Evolutionary conservation across 2,888 invertebrate genomes (phyloP), one percentile per base, ranked within the genome.

Genomic region (Galerucella pusilla): DNA sequence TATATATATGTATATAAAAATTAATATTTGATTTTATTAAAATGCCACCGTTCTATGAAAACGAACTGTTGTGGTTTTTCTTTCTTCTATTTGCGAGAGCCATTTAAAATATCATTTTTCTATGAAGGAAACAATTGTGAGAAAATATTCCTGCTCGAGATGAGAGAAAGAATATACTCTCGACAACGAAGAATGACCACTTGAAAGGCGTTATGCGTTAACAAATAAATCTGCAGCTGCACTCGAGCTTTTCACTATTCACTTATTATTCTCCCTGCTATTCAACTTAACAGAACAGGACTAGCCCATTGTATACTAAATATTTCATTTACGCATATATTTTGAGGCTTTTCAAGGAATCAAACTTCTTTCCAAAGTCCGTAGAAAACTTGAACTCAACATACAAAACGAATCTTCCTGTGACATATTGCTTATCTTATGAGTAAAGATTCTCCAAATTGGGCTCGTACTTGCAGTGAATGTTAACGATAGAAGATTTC

Each of bases 151-250:
- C 64, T 65, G 64, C 64, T 20, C 35, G 45, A 46, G 46, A 16
- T 10, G 45, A 46, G 45, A 65, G 64, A 45, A 65, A 45, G 42
- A 65, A 65, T 20, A 11, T 46, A 46, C 57, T 65, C 64, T 12
- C 42, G 20, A 68, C 57, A 25, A 28, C 20, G 42, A 59, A 68
- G 54, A 60, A 59, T 60, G 68, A 68, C 68, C 68, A 68, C 68
- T 68, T 57, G 57, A 68, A 16, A 68, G 68, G 68, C 68, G 68
- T 68, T 54, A 59, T 68, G 68, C 60, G 42, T 68, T 68, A 46
- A 68, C 59, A 60, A 68, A 68, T 68, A 68, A 68, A 60, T 68
- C 68, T 68, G 60, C 68, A 68, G 68, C 68, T 68, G 68, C 68
- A 68, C 59, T 68, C 42, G 68, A 60, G 45, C 68, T 68, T 60